These are phyloP conservation scores for Cheilosia soror DNA, from an alignment of 2,888 invertebrate species.

Conservation along the genomic window DNA sequence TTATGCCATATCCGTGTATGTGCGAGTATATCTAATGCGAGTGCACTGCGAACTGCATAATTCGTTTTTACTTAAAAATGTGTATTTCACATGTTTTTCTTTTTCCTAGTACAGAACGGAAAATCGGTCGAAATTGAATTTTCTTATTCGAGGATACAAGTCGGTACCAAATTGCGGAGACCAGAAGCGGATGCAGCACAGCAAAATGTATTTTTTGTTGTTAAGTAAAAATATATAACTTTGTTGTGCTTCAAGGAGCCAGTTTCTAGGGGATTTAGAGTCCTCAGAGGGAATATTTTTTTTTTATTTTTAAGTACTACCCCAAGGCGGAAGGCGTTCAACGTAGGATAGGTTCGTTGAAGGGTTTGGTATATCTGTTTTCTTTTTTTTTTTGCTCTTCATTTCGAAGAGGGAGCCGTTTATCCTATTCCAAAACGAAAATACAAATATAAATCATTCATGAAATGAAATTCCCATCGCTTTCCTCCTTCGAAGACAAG, in stretches of 20 bases:
- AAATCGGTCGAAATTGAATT: constrained; percentile 61
- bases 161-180: constrained; percentile 26
- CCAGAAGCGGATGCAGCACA: constrained; percentile 26
- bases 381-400: constrained; percentile 3
- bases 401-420: constrained; percentile 42
- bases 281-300: neutral
- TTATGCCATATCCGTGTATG: neutral
- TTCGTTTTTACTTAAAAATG: constrained; percentile 63
- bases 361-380: neutral
- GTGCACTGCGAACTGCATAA: constrained; percentile 57
- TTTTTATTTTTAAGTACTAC: constrained; percentile 15
- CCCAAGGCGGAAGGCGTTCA: constrained; percentile 6
- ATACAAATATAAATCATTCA: constrained; percentile 61
- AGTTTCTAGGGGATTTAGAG: neutral
- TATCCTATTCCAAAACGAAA: constrained; percentile 51
- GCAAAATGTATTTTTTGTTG: constrained; percentile 7
- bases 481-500: constrained; percentile 35
- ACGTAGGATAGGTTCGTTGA: constrained; percentile 24
- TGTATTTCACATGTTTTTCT: constrained; percentile 37
- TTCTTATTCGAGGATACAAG: constrained; percentile 28
- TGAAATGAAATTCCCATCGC: constrained; percentile 63
- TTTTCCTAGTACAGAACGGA: neutral
- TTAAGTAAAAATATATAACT: constrained; percentile 52
- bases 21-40: constrained; percentile 10
- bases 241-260: constrained; percentile 25